Percentiles rank a stretch among this genome's conserved stretches.
Conservation (phyloP, 2,888 invertebrate species). For the Cosmopolites sordidus region DNA sequence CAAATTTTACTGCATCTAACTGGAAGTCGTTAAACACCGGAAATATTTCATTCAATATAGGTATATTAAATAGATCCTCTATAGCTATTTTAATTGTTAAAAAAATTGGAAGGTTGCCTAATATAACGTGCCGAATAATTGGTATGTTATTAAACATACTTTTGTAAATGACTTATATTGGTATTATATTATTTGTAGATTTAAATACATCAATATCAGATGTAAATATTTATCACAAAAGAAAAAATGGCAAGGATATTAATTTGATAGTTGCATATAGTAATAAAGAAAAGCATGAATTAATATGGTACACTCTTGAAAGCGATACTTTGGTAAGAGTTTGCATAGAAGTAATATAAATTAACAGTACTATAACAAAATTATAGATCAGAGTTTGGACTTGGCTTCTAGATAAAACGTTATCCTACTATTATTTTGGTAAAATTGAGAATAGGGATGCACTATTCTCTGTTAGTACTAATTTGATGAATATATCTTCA, state of each 20-base stretch:
- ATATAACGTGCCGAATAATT: conserved; percentile 4
- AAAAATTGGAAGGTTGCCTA: background rate
- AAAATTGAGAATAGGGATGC: conserved; percentile 35
- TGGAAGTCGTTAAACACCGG: conserved; percentile 35
- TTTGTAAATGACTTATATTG: background rate
- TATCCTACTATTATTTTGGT: conserved; percentile 36
- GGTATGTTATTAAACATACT: conserved; percentile 23
- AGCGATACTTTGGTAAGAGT: conserved; percentile 32
- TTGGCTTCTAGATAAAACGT: conserved; percentile 26
- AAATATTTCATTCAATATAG: conserved; percentile 28
- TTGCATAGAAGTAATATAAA: background rate
- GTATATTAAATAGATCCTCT: conserved; percentile 25
- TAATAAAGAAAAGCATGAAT: conserved; percentile 29
- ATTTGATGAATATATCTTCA: conserved; percentile 16
- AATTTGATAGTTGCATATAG: conserved; percentile 35
- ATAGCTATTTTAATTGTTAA: conserved; percentile 22
- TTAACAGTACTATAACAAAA: background rate
- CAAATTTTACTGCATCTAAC: conserved; percentile 28
- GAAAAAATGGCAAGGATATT: conserved; percentile 30
- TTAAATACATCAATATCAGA: conserved; percentile 26
- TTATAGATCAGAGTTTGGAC: conserved; percentile 30
- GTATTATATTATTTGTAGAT: no score
- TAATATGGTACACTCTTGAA: conserved; percentile 41
- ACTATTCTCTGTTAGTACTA: conserved; percentile 34
- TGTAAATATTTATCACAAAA: conserved; percentile 33